Evolutionary conservation across 2,888 invertebrate species (phyloP).

Genomic region (Ochropleura plecta): DNA sequence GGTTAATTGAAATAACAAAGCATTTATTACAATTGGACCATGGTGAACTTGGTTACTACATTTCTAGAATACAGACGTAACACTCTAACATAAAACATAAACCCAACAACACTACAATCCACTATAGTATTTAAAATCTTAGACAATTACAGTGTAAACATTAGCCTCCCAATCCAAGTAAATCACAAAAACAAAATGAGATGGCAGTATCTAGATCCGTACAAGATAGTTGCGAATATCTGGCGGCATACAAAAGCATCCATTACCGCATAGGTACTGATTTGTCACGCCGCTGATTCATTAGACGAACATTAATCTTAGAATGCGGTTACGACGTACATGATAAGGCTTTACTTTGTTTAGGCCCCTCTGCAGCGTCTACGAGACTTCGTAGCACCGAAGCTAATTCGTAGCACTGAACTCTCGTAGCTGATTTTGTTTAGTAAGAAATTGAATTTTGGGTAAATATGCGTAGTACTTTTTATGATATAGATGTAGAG

Average conservation of each 20-base stretch:
- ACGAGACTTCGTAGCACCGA: conserved; percentile 57
- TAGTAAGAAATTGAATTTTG: conserved; percentile 17
- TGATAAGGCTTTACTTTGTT: conserved; percentile 79
- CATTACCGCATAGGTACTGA: conserved; percentile 76
- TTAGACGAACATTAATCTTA: conserved; percentile 85
- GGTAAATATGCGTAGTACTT: neutral
- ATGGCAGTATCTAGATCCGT: conserved; percentile 24
- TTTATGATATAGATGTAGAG: neutral
- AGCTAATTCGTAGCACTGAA: conserved; percentile 55
- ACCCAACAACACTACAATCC: conserved; percentile 8
- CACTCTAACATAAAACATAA: neutral
- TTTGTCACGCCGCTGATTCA: conserved; percentile 88
- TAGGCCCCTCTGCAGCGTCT: conserved; percentile 64
- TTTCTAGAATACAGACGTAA: conserved; percentile 1
- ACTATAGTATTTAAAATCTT: conserved; percentile 4
- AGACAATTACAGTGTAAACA: conserved; percentile 21
- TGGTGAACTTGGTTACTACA: neutral
- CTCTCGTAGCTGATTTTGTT: conserved; percentile 19
- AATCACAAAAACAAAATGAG: conserved; percentile 34
- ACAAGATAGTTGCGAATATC: conserved; percentile 52
- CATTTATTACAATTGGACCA: too few relatives aligned
- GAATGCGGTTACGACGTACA: conserved; percentile 74
- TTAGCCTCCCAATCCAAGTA: conserved; percentile 12
- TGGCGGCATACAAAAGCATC: conserved; percentile 59
- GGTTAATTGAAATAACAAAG: too few relatives aligned